phyloP scores from a whole-genome alignment of 2,113 vertebrate species.

The Capreolus pygargus region DNA sequence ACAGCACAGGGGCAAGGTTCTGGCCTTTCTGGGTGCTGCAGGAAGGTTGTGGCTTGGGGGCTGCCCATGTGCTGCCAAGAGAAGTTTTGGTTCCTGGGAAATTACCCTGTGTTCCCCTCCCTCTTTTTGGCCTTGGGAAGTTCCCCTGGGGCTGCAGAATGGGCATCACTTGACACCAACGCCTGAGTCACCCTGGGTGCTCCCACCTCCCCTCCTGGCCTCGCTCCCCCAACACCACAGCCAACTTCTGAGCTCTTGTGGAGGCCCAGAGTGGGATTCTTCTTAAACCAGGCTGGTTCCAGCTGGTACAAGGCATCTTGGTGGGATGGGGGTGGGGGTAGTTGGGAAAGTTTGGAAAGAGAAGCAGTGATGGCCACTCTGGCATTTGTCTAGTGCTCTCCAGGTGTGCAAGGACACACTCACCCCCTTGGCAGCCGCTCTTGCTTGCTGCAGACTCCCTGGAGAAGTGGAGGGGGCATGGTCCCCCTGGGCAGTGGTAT shows the following conservation, averaged over 20 bases:
- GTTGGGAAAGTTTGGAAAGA: neutral
- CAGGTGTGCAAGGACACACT: neutral
- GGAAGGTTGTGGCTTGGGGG: neutral
- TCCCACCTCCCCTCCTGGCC: neutral
- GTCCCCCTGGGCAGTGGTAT: neutral
- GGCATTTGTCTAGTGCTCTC: neutral
- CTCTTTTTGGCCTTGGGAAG: neutral
- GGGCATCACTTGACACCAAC: neutral
- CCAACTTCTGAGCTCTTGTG: neutral
- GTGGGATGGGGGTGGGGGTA: neutral
- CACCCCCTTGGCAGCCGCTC: neutral
- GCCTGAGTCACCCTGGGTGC: neutral
- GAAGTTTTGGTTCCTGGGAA: neutral
- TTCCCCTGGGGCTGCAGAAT: neutral
- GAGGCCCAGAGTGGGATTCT: neutral
- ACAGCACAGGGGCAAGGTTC: neutral
- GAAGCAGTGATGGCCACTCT: neutral
- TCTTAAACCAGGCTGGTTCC: neutral
- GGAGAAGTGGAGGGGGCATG: neutral
- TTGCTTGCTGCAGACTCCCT: neutral
- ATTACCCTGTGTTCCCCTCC: neutral
- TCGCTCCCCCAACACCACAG: rapidly evolving
- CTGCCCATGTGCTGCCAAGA: neutral
- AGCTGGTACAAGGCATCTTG: neutral
- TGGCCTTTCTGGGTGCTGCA: neutral